phyloP scores from a whole-genome alignment of 2,797 vertebrate species.

The Chlorospingus semifuscus region DNA sequence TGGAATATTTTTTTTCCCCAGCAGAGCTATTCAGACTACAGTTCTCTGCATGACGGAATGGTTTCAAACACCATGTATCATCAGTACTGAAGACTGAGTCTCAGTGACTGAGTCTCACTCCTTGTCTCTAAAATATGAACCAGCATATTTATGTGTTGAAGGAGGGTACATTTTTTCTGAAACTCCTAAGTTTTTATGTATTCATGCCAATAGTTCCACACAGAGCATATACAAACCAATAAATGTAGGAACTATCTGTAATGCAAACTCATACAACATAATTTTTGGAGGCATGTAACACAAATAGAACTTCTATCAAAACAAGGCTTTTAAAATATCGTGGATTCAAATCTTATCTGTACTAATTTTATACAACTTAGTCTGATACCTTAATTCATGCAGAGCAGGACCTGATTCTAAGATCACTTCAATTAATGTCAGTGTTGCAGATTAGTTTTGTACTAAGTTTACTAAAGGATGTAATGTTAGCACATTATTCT shows the following conservation, averaged over 20 bases:
- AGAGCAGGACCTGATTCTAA: background rate
- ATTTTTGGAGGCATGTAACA: background rate
- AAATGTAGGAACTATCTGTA: background rate
- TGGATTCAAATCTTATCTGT: background rate
- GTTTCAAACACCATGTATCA: background rate
- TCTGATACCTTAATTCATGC: background rate
- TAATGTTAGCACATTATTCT: background rate
- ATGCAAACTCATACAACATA: background rate
- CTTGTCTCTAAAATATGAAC: background rate
- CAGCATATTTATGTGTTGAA: background rate
- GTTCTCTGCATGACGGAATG: background rate
- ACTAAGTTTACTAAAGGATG: background rate
- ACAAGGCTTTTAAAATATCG: background rate
- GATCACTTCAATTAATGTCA: background rate
- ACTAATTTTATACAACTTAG: background rate
- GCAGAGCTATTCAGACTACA: background rate
- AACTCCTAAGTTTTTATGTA: background rate
- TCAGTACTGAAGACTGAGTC: background rate
- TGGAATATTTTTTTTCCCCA: background rate
- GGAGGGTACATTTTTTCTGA: background rate
- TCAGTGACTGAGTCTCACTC: background rate
- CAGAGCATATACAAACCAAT: background rate
- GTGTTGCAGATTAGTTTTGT: background rate
- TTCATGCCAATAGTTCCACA: background rate
- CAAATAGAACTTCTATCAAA: background rate